Conservation (phyloP, 2,888 invertebrate genomes). For the Drosophila stalkeri region DNA sequence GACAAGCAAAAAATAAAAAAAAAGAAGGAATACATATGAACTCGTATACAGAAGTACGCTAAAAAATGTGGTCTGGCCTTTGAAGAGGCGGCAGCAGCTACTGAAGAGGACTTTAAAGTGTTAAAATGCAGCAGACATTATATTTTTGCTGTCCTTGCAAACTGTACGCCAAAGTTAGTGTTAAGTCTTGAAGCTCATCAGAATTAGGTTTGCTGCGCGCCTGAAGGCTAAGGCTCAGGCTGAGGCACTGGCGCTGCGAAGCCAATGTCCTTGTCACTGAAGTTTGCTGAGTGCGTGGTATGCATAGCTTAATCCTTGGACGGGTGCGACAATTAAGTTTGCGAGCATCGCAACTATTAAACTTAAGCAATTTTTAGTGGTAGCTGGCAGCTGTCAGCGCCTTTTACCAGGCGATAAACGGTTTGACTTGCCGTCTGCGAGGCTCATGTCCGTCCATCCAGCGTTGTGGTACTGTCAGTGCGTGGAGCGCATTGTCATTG, state of each 20-base stretch:
- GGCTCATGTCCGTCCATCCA: conserved; percentile 29
- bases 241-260: not conserved
- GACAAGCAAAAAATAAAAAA: conserved; percentile 28
- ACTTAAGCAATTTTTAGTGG: conserved; percentile 23
- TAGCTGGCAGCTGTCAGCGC: conserved; percentile 10
- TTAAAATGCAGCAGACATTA: conserved; percentile 53
- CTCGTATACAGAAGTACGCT: conserved; percentile 33
- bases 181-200: conserved; percentile 35
- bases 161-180: conserved; percentile 17
- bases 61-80: conserved; percentile 49
- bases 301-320: conserved; percentile 44
- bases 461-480: conserved; percentile 39
- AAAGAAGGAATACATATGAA: conserved; percentile 8
- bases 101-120: conserved; percentile 7
- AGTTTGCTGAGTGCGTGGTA: conserved; percentile 60
- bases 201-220: conserved; percentile 36
- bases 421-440: conserved; percentile 13
- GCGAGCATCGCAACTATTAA: conserved; percentile 23
- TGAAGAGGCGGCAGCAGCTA: not conserved
- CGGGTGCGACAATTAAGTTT: conserved; percentile 47
- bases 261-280: conserved; percentile 16
- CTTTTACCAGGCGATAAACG: conserved; percentile 24
- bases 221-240: too few species aligned
- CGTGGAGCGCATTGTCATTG: conserved; percentile 29
- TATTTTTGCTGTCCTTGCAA: conserved; percentile 67